Base-by-base conservation (phyloP, 1,140 invertebrate species). In the Aphaenogaster rudis region DNA sequence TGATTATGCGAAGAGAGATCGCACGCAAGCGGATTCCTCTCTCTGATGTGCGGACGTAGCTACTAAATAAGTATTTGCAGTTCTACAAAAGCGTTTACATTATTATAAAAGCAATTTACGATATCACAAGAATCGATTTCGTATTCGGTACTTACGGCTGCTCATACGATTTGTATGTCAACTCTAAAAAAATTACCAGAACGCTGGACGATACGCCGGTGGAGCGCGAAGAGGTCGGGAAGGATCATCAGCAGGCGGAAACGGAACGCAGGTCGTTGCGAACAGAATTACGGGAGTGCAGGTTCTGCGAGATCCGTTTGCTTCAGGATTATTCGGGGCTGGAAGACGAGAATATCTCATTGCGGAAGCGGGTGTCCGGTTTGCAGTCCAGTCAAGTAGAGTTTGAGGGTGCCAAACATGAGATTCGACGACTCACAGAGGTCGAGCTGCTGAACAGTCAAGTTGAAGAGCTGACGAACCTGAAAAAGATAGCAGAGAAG, bases 321-420 rank as follows among this genome's bases (percentile, higher is more conserved):
- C 96, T 99, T 2, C 97, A 97, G 79, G 99, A 99, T 94, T 99
- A 99, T 94, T 98, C 98, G 0, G 99, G 99, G 95, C 95, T 99
- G 13, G 99, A 99, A 95, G 99, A 99, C 95, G 99, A 99, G 95
- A 99, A 99, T 95, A 99, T 99, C 88, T 97, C 97, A 59, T 96
- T 99, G 82, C 99, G 99, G 95, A 99, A 99, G 93, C 99, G 99
- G 95, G 98, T 99, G 11, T 98, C 98, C n/a, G 97, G 96, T 67
- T 96, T 99, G 69, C 97, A 98, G 90, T 98, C 98, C 48, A 94
- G 95, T 86, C 97, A 99, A 96, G 98, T 99, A 36, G 99, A 99
- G 95, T 99, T 99, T 96, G 99, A 99, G 97, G 98, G 98, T 88
- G 97, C 98, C 89, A 99, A 99, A 96, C 98, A 99, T 96, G 99